Conservation (phyloP, 2,888 invertebrate species). For the Beris morrisii region DNA sequence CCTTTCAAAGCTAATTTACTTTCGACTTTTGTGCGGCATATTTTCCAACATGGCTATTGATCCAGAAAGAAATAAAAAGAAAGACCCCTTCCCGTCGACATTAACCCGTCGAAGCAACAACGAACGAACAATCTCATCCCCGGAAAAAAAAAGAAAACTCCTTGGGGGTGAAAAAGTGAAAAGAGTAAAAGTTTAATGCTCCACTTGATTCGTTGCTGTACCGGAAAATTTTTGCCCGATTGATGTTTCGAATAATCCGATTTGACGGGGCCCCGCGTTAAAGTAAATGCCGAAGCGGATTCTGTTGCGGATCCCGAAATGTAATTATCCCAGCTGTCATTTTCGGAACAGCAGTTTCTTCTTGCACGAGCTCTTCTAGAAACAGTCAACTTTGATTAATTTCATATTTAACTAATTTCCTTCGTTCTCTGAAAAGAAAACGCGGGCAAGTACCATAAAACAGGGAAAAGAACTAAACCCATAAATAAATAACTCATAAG, state of each 20-base stretch:
- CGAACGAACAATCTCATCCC: neutral
- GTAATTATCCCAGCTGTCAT: slow-evolving; percentile 29
- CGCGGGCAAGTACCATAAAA: no score
- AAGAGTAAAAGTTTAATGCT: slow-evolving; percentile 34
- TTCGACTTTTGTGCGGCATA: slow-evolving; percentile 27
- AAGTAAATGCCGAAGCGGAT: slow-evolving; percentile 34
- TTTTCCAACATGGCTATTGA: slow-evolving; percentile 28
- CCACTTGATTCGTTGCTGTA: slow-evolving; percentile 35
- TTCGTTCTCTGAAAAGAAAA: no score
- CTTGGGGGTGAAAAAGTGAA: slow-evolving; percentile 16
- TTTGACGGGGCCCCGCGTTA: slow-evolving; percentile 33
- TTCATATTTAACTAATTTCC: no score
- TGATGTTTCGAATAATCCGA: slow-evolving; percentile 35
- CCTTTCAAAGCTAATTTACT: slow-evolving; percentile 30
- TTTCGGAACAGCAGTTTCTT: neutral
- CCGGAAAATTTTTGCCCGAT: slow-evolving; percentile 37
- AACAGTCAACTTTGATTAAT: no score
- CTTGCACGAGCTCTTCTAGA: no score
- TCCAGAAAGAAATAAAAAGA: slow-evolving; percentile 24
- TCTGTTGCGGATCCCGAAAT: slow-evolving; percentile 32
- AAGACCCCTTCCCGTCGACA: neutral
- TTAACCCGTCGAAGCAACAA: neutral
- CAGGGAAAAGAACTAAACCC: no score
- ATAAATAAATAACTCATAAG: no score
- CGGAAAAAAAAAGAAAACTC: slow-evolving; percentile 1